Conservation (phyloP, 2,113 vertebrate genomes). For the Oncorhynchus keta region DNA sequence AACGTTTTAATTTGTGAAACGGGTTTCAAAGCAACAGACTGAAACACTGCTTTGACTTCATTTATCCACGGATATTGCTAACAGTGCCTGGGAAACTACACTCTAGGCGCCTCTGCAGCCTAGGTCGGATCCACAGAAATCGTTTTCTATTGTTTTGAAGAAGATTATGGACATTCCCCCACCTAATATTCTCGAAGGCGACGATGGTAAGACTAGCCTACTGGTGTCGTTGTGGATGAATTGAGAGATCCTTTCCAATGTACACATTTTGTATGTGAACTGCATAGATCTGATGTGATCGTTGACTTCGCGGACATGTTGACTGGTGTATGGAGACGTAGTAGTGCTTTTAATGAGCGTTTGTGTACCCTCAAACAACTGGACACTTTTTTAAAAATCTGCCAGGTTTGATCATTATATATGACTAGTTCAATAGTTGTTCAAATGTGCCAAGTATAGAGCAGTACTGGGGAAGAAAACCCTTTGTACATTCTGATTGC, state of each 20-base stretch:
- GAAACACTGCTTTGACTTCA: background rate
- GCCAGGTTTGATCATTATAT: background rate
- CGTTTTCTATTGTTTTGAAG: conserved; percentile 85
- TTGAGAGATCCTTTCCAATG: background rate
- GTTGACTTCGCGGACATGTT: background rate
- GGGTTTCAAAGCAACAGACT: background rate
- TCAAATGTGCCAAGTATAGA: background rate
- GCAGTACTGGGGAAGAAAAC: background rate
- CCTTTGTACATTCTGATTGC: conserved; percentile 11
- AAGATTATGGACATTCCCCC: conserved; percentile 93
- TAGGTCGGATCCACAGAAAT: conserved; percentile 64
- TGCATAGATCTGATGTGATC: background rate
- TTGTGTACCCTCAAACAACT: no score
- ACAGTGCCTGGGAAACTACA: conserved; percentile 66
- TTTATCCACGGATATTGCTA: conserved; percentile 9
- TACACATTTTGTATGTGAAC: background rate
- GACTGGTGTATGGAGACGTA: background rate
- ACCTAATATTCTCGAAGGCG: conserved; percentile 72
- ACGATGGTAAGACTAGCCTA: conserved; percentile 66
- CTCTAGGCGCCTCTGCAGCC: conserved; percentile 51
- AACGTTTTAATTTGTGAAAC: conserved; percentile 7
- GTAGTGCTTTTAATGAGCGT: no score
- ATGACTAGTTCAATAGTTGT: no score
- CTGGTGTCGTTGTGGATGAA: background rate
- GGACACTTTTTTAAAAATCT: background rate